Base-by-base conservation (phyloP, 2,888 invertebrate species). In the Allygus modestus region DNA sequence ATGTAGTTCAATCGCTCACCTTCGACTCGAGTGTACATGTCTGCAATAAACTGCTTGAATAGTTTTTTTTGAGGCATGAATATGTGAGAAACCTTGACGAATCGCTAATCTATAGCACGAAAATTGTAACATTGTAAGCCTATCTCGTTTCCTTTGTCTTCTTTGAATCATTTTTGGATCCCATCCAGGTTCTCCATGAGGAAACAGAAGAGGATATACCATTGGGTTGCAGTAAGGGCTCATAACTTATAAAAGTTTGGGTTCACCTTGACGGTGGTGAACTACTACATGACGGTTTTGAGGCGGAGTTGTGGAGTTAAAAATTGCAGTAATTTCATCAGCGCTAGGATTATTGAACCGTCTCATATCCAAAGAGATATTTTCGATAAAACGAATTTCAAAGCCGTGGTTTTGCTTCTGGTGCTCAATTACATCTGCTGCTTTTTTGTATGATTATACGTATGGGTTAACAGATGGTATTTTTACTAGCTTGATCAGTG, bases 171-270 rank as follows among this genome's bases (percentile, higher is more conserved):
- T 79, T 79, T 79, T 26, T 51, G 15, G 54, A 54, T 79, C 54
- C 51, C 54, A 79, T 79, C 79, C 51, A 9, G 79, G 51, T 28
- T 46, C 79, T 28, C 54, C 54, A 79, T 79, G 15, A 26, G 79
- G 79, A 54, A 79, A 79, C 20, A 77, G 41, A 33, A 77, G 5
- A 51, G 51, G 31, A 23, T 54, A 46, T 79, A 51, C 17, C 54
- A 54, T 79, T 54, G 46, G 79, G 54, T 79, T 31, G 26, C 54
- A 71, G 20, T 71, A 33, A 28, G 31, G 71, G n/a, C 71, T 71
- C 31, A 31, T 33, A 37, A 71, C 37, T 11, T 31, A 71, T 9
- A 71, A 20, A 5, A 33, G 37, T 7, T 71, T 33, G 17, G 71
- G 71, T 37, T 33, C 71, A 71, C 71, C 20, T 37, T 33, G 71